Base-by-base conservation (phyloP, 2,888 invertebrate species). In the Eristalis arbustorum region DNA sequence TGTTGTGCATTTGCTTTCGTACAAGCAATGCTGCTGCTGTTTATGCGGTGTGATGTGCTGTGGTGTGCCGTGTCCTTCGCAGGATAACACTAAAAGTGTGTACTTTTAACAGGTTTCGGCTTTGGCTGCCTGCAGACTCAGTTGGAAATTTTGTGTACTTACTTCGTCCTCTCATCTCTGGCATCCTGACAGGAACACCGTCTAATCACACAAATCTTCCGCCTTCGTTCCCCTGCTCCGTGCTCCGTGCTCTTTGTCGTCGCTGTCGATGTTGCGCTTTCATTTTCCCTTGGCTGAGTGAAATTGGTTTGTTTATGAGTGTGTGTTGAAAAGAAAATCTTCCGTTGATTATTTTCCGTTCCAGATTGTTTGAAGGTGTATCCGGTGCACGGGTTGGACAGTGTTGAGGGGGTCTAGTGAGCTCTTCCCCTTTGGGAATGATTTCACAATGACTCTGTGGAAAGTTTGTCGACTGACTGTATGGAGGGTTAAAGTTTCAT, bases 341-440 rank as follows among this genome's bases (percentile, higher is more conserved):
- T 87, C 67, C 63, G 83, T 87, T 87, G 87, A 87, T 87, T 87
- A 87, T 87, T 87, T 87, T 87, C 83, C 87, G 83, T 78, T 81
- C 68, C 81, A 81, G 81, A 85, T 81, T 85, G 85, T 69, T 69
- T 74, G 59, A 74, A 81, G 77, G 81, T 76, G 63, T 57, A 62
- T 18, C 11, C 40, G 31, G 69, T n/a, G n/a, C 22, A 25, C 6
- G 14, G 8, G 40, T 57, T 66, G 42, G 63, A 11, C 22, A 49
- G 18, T 23, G 10, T 28, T 3, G 14, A 13, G 28, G n/a, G 62
- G 13, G 22, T 13, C 14, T 14, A 31, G 31, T 56, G 23, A 1
- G 13, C 31, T 28, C n/a, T n/a, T n/a, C n/a, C 5, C 25, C 34
- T 63, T 23, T 61, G 69, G 69, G 49, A 59, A 57, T 79, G 68